Base-by-base conservation (phyloP, 2,888 invertebrate species). In the Hyles lineata region DNA sequence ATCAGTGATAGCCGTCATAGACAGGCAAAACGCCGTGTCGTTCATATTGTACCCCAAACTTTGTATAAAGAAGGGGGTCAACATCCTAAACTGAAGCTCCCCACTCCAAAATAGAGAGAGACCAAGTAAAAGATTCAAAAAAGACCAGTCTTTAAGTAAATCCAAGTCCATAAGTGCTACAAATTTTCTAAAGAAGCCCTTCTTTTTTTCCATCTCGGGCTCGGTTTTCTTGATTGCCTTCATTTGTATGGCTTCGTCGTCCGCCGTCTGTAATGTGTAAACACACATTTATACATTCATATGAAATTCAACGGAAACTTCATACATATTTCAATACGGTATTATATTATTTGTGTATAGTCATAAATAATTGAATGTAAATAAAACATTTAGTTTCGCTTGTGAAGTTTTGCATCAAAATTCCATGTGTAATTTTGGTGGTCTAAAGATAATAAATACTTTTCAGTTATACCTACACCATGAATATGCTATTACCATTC, bases 21-120 rank as follows among this genome's bases (percentile, higher is more conserved):
- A 97, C 69, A 97, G 92, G 83, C 97, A 97, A 83, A 96, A 96
- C 70, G 97, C 97, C 29, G 97, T 96, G 79, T 97, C 96, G 62
- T 95, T 90, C 88, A 96, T 96, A 74, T 95, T 94, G 84, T 96
- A 96, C 1, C 96, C 96, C 82, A 96, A 87, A 83, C 95, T 95
- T 69, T 94, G 93, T 77, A 96, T 96, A 86, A 96, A 96, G 88
- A 96, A 96, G 19, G 96, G 96, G 61, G 96, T 96, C 67, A 96
- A 95, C 96, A 96, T 96, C 88, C 97, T 96, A 88, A 97, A 97
- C 84, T 97, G 97, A 87, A 97, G 95, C 86, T 97, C 97, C 70
- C 97, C 97, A 72, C 96, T 96, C 92, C 97, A 97, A 90, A 96
- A 97, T 60, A 97, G 95, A 58, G 97, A 96, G 72, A 97, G 91